Evolutionary conservation across 1,140 invertebrate genomes (phyloP), one percentile per base, ranked within the genome.

Genomic region (Brachionus rotundiformis): DNA sequence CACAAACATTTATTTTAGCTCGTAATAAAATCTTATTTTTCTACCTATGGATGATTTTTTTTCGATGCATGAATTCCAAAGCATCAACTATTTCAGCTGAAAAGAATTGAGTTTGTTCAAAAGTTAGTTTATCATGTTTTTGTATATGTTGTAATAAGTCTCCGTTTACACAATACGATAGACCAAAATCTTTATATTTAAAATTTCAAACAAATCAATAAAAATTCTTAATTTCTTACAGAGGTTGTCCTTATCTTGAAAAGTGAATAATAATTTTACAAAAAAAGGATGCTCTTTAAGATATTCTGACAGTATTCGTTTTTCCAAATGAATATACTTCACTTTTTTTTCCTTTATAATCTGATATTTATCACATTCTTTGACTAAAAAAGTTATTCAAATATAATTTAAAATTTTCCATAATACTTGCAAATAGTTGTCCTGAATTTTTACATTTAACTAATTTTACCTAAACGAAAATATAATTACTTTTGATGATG

Each of bases 91-190:
- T 91, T 89, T 99, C 96, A 39, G 94, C 94, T 27, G 93, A 91
- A 89, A 99, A 99, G 89, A 98, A 98, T 85, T 91, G 91, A 4
- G 94, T 93, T 87, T 93, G 94, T 83, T 93, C 92, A 81, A 93
- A 90, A 89, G 94, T 93, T 87, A 99, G 98, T 39, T 92, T 92
- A 36, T 93, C 94, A 83, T 95, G 91, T 87, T 94, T 94, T 85
- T 94, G 94, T 82, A 99, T 93, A 86, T 95, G 93, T 31, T 93
- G 92, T 81, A 98, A 88, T 11, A 99, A 88, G 88, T 99, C 97
- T 29, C 96, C 95, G 86, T 96, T 93, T 87, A 94, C 93, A 25
- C 95, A 96, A 89, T 95, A 97, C 4, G 93, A 94, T 83, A 99
- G 90, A 1, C 96, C 96, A 90, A 98, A 99, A 89, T 97, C 91